These are phyloP conservation scores for Brachymystax lenok DNA, from an alignment of 2,797 vertebrate genomes.

Conservation along the genomic window DNA sequence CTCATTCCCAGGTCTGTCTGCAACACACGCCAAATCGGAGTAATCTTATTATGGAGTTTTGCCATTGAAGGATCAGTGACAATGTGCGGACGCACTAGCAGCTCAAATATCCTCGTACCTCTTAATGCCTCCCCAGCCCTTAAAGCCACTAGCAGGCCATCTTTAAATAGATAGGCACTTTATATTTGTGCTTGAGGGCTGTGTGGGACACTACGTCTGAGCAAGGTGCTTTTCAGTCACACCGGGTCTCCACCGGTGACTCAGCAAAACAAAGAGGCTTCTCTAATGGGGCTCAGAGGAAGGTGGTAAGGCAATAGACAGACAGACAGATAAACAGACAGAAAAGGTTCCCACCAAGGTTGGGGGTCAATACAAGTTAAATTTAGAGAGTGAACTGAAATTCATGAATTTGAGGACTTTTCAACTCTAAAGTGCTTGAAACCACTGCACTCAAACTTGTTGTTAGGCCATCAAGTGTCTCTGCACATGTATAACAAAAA, in stretches of 20 bases:
- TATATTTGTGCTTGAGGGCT: slow-evolving; percentile 50
- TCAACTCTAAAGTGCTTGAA: neutral
- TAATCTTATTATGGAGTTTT: slow-evolving; percentile 66
- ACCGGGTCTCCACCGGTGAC: slow-evolving; percentile 51
- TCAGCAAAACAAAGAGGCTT: slow-evolving; percentile 54
- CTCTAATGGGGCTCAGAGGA: slow-evolving; percentile 11
- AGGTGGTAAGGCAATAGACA: neutral
- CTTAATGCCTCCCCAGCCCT: slow-evolving; percentile 42
- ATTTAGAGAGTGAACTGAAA: neutral
- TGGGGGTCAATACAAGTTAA: neutral
- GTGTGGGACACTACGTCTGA: slow-evolving; percentile 46
- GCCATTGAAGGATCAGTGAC: slow-evolving; percentile 71
- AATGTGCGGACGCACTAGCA: slow-evolving; percentile 40
- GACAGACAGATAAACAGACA: neutral
- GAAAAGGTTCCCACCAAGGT: too few species aligned
- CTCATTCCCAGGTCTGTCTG: slow-evolving; percentile 20
- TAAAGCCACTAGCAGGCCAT: slow-evolving; percentile 52
- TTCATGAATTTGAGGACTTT: neutral
- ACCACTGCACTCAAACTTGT: neutral
- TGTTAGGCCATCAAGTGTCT: neutral
- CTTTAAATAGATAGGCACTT: slow-evolving; percentile 83
- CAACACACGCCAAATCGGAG: slow-evolving; percentile 21
- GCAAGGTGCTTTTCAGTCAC: slow-evolving; percentile 58
- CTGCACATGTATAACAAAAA: neutral
- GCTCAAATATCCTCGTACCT: slow-evolving; percentile 65